phyloP scores from a whole-genome alignment of 2,888 invertebrate genomes.

The Panorpa germanica region DNA sequence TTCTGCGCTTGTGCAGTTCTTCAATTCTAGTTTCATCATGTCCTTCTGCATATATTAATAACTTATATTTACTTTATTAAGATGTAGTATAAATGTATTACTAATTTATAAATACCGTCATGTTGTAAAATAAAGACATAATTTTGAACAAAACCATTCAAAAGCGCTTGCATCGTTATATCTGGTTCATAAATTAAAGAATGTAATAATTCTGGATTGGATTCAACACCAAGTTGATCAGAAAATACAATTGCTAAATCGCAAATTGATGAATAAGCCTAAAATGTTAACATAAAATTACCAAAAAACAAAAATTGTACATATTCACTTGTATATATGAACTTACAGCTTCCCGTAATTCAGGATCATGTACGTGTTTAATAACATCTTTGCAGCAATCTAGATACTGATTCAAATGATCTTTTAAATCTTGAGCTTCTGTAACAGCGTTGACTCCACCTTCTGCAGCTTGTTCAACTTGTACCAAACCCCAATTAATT shows the following conservation, averaged over 20 bases:
- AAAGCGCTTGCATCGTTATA: slow-evolving; percentile 52
- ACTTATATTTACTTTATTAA: neutral
- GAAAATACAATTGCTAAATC: slow-evolving; percentile 89
- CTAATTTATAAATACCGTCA: slow-evolving; percentile 38
- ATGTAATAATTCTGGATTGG: slow-evolving; percentile 29
- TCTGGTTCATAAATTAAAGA: slow-evolving; percentile 67
- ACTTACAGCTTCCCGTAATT: slow-evolving; percentile 53
- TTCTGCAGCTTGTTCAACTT: slow-evolving; percentile 54
- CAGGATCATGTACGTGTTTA: slow-evolving; percentile 39
- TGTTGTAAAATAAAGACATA: slow-evolving; percentile 88
- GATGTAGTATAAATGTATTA: slow-evolving; percentile 2
- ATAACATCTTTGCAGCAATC: slow-evolving; percentile 51
- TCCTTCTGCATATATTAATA: slow-evolving; percentile 32
- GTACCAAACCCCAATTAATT: slow-evolving; percentile 75
- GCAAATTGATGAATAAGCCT: slow-evolving; percentile 90
- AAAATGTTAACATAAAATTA: slow-evolving; percentile 13
- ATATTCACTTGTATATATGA: slow-evolving; percentile 5
- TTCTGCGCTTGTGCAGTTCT: slow-evolving; percentile 87
- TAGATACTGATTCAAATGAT: slow-evolving; percentile 57
- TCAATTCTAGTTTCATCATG: slow-evolving; percentile 95
- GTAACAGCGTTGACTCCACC: slow-evolving; percentile 32
- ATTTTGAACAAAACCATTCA: slow-evolving; percentile 82
- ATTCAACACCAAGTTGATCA: slow-evolving; percentile 44
- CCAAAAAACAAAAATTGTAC: slow-evolving; percentile 4
- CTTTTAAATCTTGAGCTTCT: slow-evolving; percentile 40